Conservation (phyloP, 2,797 vertebrate genomes). For the Crypturellus tataupa region DNA sequence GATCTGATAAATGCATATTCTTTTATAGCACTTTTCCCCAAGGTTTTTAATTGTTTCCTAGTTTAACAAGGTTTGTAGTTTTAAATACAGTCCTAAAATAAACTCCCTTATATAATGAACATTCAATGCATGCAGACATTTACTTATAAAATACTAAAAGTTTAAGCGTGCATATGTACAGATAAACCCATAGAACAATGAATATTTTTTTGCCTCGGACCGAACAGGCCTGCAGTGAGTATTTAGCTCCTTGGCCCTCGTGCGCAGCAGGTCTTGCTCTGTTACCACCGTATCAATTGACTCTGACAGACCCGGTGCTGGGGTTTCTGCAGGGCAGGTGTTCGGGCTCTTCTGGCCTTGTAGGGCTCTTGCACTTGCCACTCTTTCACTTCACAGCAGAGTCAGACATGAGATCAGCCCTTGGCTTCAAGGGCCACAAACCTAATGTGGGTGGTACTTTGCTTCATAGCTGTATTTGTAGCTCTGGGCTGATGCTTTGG, state of each 20-base stretch:
- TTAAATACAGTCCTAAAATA: background rate
- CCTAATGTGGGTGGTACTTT: background rate
- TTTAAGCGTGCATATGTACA: background rate
- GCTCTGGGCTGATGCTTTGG: background rate
- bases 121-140: background rate
- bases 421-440: background rate
- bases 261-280: background rate
- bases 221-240: background rate
- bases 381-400: background rate
- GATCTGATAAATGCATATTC: slow-evolving; percentile 36
- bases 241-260: background rate
- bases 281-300: background rate
- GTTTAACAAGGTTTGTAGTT: background rate
- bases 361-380: background rate
- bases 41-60: slow-evolving; percentile 29
- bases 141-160: background rate
- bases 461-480: background rate
- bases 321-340: background rate
- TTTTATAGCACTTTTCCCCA: background rate
- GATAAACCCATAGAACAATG: background rate
- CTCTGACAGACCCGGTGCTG: background rate
- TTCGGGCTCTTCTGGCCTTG: background rate
- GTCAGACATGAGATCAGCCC: background rate
- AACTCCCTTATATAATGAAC: background rate
- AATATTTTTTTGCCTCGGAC: rapidly evolving